A percentile compares a stretch with the other conserved stretches of the same genome.
phyloP scores from a whole-genome alignment of 2,888 invertebrate genomes.

The Leptopilina drosophilae region DNA sequence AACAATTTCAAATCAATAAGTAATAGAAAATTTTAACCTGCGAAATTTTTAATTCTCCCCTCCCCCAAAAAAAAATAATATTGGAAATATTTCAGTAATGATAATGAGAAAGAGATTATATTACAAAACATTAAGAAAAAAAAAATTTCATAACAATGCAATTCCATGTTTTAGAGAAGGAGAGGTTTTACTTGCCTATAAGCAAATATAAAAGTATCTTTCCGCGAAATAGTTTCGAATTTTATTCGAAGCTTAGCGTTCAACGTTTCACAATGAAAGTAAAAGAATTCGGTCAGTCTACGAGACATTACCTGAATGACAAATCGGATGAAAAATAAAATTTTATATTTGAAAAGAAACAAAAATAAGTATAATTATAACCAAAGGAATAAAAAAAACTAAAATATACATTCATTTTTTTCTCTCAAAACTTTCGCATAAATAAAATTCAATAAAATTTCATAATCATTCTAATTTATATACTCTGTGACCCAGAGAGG shows the following conservation, averaged over 20 bases:
- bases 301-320: conserved; percentile 32
- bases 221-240: conserved; percentile 52
- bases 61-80: no score
- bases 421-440: not conserved
- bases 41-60: no score
- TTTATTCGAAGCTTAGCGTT: conserved; percentile 48
- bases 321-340: conserved; percentile 11
- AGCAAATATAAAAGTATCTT: conserved; percentile 50
- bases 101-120: conserved; percentile 2
- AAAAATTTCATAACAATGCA: conserved; percentile 49
- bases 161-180: conserved; percentile 49
- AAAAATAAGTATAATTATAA: not conserved
- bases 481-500: no score
- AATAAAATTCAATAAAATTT: no score
- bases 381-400: not conserved
- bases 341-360: not conserved
- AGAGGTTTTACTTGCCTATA: conserved; percentile 29
- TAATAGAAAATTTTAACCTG: no score
- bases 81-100: not conserved
- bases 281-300: conserved; percentile 30
- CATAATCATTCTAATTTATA: no score
- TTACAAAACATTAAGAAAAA: conserved; percentile 23
- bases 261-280: conserved; percentile 51
- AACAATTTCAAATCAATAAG: no score
- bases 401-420: not conserved